phyloP scores from a whole-genome alignment of 2,888 invertebrate species.

The Cosmia pyralina region DNA sequence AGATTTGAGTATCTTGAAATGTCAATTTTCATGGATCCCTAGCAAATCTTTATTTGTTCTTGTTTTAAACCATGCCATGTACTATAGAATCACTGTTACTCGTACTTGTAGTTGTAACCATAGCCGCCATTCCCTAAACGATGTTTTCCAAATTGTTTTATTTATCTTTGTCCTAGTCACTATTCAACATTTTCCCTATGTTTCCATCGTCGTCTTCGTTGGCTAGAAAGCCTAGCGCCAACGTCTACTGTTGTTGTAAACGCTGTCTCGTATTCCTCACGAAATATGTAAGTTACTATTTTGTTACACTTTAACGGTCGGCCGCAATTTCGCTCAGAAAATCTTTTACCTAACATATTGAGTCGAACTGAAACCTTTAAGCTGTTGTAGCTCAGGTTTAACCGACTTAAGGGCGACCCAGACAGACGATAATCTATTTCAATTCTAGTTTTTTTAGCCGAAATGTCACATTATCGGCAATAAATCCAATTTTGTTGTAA shows the following conservation, averaged over 20 bases:
- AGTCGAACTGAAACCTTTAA: slow-evolving; percentile 7
- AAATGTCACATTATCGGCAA: background rate
- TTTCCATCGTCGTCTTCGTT: background rate
- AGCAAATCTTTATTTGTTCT: background rate
- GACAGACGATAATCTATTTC: slow-evolving; percentile 1
- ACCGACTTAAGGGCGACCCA: slow-evolving; percentile 8
- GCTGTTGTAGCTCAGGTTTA: slow-evolving; percentile 21
- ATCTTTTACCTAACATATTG: slow-evolving; percentile 20
- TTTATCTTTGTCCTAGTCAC: background rate
- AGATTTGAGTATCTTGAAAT: background rate
- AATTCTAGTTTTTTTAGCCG: slow-evolving; percentile 5
- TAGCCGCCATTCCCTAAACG: background rate
- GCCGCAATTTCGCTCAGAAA: slow-evolving; percentile 16
- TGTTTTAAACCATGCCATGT: background rate
- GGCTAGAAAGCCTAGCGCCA: background rate
- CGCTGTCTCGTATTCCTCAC: too few species aligned
- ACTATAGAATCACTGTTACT: background rate
- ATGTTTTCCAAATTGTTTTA: background rate
- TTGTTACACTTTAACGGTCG: slow-evolving; percentile 4
- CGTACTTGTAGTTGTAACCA: background rate
- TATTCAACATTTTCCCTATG: background rate
- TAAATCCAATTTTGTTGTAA: too few species aligned
- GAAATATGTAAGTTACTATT: slow-evolving; percentile 16
- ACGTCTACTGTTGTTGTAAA: background rate
- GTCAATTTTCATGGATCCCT: background rate